phyloP scores from a whole-genome alignment of 1,140 invertebrate genomes.

The Bombus sylvicola region DNA sequence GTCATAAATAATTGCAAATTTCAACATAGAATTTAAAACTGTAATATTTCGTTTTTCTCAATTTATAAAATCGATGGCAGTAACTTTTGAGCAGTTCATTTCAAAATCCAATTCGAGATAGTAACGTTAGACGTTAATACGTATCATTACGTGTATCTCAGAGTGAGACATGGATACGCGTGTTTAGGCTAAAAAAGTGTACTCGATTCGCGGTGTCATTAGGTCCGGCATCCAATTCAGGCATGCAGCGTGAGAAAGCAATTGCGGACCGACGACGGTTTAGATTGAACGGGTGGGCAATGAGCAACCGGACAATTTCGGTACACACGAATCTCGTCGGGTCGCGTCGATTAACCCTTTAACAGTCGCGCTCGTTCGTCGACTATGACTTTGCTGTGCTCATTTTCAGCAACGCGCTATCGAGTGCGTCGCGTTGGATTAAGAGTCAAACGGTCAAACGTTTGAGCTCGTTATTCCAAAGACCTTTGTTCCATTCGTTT shows the following conservation, averaged over 20 bases:
- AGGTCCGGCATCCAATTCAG: not conserved
- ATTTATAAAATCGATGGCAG: too few species aligned
- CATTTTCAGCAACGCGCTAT: conserved; percentile 7
- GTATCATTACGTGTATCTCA: too few species aligned
- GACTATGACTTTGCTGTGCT: conserved; percentile 40
- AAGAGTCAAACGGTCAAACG: conserved; percentile 13
- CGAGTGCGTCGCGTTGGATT: conserved; percentile 14
- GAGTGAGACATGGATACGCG: too few species aligned
- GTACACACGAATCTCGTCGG: conserved; percentile 38
- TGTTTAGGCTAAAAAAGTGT: too few species aligned
- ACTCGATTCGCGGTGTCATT: too few species aligned
- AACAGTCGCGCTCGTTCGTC: conserved; percentile 35
- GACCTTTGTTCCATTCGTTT: not conserved
- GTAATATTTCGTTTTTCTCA: too few species aligned
- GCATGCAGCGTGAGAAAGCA: conserved; percentile 43
- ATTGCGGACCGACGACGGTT: conserved; percentile 4
- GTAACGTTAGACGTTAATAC: too few species aligned
- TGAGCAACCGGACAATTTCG: conserved; percentile 37
- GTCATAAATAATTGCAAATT: too few species aligned
- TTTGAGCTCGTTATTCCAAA: not conserved
- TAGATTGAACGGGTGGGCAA: conserved; percentile 32
- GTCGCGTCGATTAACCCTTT: conserved; percentile 44
- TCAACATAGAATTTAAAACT: too few species aligned
- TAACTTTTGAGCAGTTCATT: too few species aligned
- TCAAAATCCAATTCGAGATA: too few species aligned